Conservation (phyloP, 2,113 vertebrate species). For the Montifringilla adamsi region DNA sequence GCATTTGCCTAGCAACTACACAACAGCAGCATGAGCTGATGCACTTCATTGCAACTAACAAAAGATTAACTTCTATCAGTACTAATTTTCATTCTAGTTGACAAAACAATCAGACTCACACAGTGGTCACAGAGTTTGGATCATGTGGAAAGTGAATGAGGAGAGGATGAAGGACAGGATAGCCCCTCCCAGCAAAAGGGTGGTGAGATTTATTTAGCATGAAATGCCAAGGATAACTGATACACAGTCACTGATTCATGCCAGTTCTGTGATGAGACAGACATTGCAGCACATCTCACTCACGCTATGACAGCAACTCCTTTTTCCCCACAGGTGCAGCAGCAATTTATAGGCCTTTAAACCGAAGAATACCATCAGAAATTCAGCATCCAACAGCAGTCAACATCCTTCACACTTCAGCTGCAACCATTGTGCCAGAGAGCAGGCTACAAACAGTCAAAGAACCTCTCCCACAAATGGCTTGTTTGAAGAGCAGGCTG, state of each 20-base stretch:
- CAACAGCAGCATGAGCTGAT: background rate
- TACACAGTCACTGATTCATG: background rate
- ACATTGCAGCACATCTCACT: background rate
- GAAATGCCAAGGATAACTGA: background rate
- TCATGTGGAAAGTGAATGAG: background rate
- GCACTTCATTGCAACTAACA: background rate
- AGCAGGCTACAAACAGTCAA: background rate
- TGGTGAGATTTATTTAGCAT: background rate
- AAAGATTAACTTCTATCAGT: background rate
- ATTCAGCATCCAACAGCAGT: background rate
- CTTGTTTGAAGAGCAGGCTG: background rate
- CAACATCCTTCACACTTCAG: background rate
- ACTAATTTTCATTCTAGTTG: background rate
- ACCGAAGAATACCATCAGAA: background rate
- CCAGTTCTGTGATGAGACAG: background rate
- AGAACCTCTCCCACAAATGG: background rate
- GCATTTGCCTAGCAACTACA: background rate
- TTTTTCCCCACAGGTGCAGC: background rate
- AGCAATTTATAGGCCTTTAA: background rate
- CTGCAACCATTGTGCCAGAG: background rate
- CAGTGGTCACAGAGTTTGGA: background rate
- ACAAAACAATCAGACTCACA: background rate
- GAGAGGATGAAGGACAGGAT: background rate
- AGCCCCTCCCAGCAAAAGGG: background rate
- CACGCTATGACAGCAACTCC: background rate